phyloP scores from a whole-genome alignment of 2,888 invertebrate species.

The Tribolium freemani region DNA sequence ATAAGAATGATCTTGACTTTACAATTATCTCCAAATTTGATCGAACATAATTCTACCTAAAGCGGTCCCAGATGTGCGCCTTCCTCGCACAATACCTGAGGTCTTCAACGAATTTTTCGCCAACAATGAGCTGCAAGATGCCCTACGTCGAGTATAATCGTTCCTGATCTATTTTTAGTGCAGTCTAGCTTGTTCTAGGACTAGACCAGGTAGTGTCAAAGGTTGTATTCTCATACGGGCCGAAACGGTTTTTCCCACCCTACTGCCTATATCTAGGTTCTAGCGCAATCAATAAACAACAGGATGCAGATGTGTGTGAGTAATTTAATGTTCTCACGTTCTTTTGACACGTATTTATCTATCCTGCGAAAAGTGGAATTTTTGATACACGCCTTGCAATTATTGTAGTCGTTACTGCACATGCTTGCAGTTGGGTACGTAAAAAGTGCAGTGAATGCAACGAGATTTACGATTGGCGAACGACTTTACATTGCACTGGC shows the following conservation, averaged over 20 bases:
- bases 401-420: slow-evolving; percentile 18
- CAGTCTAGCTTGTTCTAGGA: slow-evolving; percentile 37
- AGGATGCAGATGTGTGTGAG: slow-evolving; percentile 16
- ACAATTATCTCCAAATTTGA: too few relatives aligned
- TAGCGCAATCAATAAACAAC: slow-evolving; percentile 15
- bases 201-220: slow-evolving; percentile 49
- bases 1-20: too few relatives aligned
- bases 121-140: neutral
- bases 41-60: neutral
- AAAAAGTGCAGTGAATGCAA: slow-evolving; percentile 42
- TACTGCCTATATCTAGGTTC: neutral
- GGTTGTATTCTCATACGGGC: slow-evolving; percentile 53
- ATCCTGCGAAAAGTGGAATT: neutral
- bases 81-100: neutral
- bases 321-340: slow-evolving; percentile 24
- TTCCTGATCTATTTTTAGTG: slow-evolving; percentile 3
- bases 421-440: slow-evolving; percentile 23
- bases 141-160: slow-evolving; percentile 11
- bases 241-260: slow-evolving; percentile 46
- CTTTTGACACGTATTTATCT: neutral
- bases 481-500: slow-evolving; percentile 42
- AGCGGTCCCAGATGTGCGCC: neutral
- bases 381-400: neutral
- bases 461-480: slow-evolving; percentile 47
- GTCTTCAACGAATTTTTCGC: slow-evolving; percentile 19